Conservation (phyloP, 2,888 invertebrate genomes). For the Argyresthia albistria region DNA sequence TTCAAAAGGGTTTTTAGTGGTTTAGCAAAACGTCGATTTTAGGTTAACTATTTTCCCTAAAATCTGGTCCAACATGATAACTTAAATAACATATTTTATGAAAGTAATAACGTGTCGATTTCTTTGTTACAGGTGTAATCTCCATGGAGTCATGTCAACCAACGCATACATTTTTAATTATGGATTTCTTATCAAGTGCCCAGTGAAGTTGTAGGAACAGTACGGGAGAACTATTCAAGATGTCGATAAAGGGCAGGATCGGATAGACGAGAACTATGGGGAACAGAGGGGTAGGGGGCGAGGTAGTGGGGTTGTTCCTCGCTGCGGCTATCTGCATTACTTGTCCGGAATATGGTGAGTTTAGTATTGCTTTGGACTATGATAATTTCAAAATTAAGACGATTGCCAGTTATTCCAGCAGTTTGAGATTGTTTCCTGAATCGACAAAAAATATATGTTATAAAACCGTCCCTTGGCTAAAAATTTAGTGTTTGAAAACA, state of each 20-base stretch:
- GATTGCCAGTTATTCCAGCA: too few relatives aligned
- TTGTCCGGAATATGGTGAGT: slow-evolving; percentile 65
- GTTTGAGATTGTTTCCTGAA: too few relatives aligned
- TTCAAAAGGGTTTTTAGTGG: too few relatives aligned
- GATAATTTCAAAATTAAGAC: too few relatives aligned
- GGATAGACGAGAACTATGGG: slow-evolving; percentile 63
- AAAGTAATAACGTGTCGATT: slow-evolving; percentile 7
- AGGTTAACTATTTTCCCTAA: too few relatives aligned
- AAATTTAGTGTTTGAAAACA: too few relatives aligned
- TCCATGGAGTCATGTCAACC: neutral
- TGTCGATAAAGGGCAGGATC: slow-evolving; percentile 57
- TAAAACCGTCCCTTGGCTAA: too few relatives aligned
- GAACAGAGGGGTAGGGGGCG: slow-evolving; percentile 51
- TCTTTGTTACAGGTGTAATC: slow-evolving; percentile 45
- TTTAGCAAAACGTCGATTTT: too few relatives aligned
- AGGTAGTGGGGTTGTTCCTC: slow-evolving; percentile 60
- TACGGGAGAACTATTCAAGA: slow-evolving; percentile 21
- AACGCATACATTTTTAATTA: slow-evolving; percentile 20
- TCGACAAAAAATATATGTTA: too few relatives aligned
- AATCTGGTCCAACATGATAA: too few relatives aligned
- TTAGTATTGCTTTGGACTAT: neutral
- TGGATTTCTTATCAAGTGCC: slow-evolving; percentile 27
- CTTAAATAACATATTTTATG: too few relatives aligned
- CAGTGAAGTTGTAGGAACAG: slow-evolving; percentile 18
- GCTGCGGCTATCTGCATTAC: slow-evolving; percentile 60